Evolutionary conservation across 1,140 invertebrate genomes (phyloP), one percentile per base, ranked within the genome.

Genomic region (Belonocnema kinseyi): DNA sequence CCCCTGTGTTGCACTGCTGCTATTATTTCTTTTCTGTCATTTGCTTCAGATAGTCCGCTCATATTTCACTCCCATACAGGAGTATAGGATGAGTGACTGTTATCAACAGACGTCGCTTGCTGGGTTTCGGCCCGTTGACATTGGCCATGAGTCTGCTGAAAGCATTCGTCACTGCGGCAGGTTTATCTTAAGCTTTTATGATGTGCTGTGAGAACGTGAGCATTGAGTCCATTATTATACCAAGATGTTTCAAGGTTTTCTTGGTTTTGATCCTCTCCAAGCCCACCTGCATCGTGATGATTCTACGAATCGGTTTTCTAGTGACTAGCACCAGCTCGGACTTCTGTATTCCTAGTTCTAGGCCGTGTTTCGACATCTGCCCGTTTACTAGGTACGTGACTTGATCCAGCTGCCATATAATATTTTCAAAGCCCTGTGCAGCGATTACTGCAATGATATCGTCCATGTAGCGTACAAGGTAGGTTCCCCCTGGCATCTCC

Each of bases 281-380:
- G 17, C 76, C 56, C 1, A 78, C 19, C 54, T 14, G 10, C 77
- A 13, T 0, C 51, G 51, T 0, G 21, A n/a, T 14, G 72, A 50
- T 3, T 10, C 50, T 12, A 51, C 14, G 58, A 78, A 51, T 90
- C 87, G 0, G 86, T 84, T 66, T 82, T 90, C 3, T 77, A 10
- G 40, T 40, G 0, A 40, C 40, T 0, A 40, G 5, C 0, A 40
- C 40, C 40, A 40, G 40, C 26, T 26, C 3, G 1, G 26, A 2
- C 26, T 26, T 26, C 26, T 26, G 26, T 1, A 3, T 26, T 26
- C 1, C 26, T 26, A 3, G 26, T 26, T 26, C 26, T 3, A 26
- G 26, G 26, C 26, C 26, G 3, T 26, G 26, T 1, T 26, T 3
- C 26, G 1, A 1, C 26, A 26, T 26, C 26, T 3, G 3, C 3